phyloP scores from a whole-genome alignment of 2,888 invertebrate genomes.

The Cartodere bifasciata region DNA sequence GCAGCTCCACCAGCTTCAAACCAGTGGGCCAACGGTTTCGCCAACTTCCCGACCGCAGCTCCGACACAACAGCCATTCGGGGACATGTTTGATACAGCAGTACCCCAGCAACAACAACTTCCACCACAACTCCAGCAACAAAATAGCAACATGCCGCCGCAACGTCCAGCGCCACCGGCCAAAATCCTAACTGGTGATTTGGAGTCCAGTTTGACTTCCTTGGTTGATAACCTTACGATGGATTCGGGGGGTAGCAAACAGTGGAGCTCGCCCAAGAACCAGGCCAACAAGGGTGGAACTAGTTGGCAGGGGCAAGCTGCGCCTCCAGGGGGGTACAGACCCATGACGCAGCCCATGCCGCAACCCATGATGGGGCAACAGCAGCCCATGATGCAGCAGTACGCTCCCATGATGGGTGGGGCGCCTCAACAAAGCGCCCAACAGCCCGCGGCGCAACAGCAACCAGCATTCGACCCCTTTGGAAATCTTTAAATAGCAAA shows the following conservation, averaged over 20 bases:
- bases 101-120: slow-evolving; percentile 17
- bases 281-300: slow-evolving; percentile 67
- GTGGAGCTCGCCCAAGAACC: slow-evolving; percentile 65
- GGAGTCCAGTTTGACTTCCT: slow-evolving; percentile 83
- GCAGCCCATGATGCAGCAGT: slow-evolving; percentile 19
- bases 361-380: slow-evolving; percentile 22
- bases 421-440: slow-evolving; percentile 13
- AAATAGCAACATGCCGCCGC: slow-evolving; percentile 36
- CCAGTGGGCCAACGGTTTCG: slow-evolving; percentile 30
- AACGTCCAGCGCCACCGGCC: slow-evolving; percentile 27
- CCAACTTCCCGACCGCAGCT: slow-evolving; percentile 15
- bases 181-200: slow-evolving; percentile 81
- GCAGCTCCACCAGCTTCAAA: slow-evolving; percentile 23
- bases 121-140: slow-evolving; percentile 37
- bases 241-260: slow-evolving; percentile 50
- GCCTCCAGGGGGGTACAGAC: slow-evolving; percentile 71
- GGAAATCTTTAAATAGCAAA: slow-evolving; percentile 34
- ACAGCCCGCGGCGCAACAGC: slow-evolving; percentile 20
- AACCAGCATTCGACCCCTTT: slow-evolving; percentile 34
- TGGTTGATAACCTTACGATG: slow-evolving; percentile 87
- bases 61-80: slow-evolving; percentile 41
- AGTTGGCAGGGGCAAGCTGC: slow-evolving; percentile 79
- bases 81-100: slow-evolving; percentile 46
- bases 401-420: slow-evolving; percentile 23
- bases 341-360: slow-evolving; percentile 45